phyloP scores from a whole-genome alignment of 2,113 vertebrate species.

The Arizona elegans region DNA sequence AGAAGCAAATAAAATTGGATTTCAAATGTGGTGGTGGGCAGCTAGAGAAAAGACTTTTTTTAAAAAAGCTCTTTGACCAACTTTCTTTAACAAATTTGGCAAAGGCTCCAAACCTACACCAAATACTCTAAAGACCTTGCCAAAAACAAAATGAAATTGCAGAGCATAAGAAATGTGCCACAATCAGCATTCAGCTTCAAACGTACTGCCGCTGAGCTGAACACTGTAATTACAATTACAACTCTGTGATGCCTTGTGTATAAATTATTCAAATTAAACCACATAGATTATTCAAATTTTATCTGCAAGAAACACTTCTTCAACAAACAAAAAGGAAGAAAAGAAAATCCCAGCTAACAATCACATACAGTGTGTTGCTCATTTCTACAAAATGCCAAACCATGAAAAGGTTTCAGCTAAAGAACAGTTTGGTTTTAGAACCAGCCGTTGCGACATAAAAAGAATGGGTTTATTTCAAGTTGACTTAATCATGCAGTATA shows the following conservation, averaged over 20 bases:
- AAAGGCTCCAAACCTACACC: constrained; percentile 57
- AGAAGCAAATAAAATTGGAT: constrained; percentile 70
- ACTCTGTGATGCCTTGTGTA: constrained; percentile 63
- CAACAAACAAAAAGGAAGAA: background rate
- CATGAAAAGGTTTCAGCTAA: constrained; percentile 51
- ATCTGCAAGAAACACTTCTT: constrained; percentile 71
- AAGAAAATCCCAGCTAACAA: constrained; percentile 55
- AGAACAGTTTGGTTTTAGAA: constrained; percentile 28
- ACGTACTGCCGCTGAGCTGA: constrained; percentile 60
- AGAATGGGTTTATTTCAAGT: constrained; percentile 47
- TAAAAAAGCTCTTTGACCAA: constrained; percentile 48
- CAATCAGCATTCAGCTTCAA: constrained; percentile 66
- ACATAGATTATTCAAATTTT: constrained; percentile 74
- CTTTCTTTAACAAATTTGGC: constrained; percentile 59
- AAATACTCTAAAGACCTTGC: constrained; percentile 56
- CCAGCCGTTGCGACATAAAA: constrained; percentile 2
- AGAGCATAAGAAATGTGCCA: constrained; percentile 39
- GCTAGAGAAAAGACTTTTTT: constrained; percentile 31
- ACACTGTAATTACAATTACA: constrained; percentile 72
- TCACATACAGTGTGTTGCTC: constrained; percentile 36
- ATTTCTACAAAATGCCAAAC: constrained; percentile 52
- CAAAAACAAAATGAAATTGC: constrained; percentile 62
- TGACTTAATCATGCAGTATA: constrained; percentile 23
- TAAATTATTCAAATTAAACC: constrained; percentile 76
- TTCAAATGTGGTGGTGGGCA: constrained; percentile 59